phyloP scores from a whole-genome alignment of 2,797 vertebrate species.

The Acanthopagrus latus region DNA sequence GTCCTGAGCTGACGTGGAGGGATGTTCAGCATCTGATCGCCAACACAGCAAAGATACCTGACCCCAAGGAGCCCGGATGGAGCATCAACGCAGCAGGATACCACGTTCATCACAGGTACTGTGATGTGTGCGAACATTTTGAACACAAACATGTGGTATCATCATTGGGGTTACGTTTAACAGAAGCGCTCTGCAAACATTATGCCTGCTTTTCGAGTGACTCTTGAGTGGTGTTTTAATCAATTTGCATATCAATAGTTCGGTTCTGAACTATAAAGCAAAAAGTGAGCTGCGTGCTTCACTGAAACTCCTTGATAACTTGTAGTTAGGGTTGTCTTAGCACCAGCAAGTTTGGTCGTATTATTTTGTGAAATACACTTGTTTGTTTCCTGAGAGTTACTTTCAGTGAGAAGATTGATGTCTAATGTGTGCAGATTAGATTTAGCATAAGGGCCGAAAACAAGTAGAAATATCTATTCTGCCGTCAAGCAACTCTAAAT shows the following conservation, averaged over 20 bases:
- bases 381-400: neutral
- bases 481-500: neutral
- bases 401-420: neutral
- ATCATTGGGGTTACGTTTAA: constrained; percentile 1
- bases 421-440: neutral
- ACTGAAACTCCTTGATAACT: neutral
- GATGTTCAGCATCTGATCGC: constrained; percentile 86
- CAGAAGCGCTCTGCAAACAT: neutral
- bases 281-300: neutral
- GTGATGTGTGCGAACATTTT: constrained; percentile 2
- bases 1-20: constrained; percentile 87
- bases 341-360: neutral
- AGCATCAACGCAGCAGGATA: constrained; percentile 85
- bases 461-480: neutral
- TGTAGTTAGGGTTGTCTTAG: neutral
- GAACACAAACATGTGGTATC: neutral
- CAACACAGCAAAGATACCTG: constrained; percentile 84
- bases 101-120: constrained; percentile 87
- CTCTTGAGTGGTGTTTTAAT: constrained; percentile 1
- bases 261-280: neutral
- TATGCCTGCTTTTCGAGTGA: neutral
- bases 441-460: neutral
- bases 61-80: constrained; percentile 81
- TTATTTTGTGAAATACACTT: constrained; percentile 5
- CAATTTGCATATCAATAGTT: neutral